Percentiles rank a stretch among this genome's conserved stretches.
Conservation (phyloP, 2,113 vertebrate genomes). For the Gadus macrocephalus region DNA sequence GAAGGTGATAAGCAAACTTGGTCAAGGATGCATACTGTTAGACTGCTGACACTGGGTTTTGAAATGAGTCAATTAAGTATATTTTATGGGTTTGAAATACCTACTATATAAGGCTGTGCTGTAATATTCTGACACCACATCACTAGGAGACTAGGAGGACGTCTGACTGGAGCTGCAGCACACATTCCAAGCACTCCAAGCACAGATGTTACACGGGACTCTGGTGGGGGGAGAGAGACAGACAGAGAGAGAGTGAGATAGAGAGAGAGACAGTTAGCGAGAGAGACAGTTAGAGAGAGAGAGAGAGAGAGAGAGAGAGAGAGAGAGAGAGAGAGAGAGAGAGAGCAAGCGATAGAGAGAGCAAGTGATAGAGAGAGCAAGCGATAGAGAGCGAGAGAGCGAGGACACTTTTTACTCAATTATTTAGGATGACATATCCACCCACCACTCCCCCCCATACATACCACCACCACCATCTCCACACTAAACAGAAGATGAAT, state of each 20-base stretch:
- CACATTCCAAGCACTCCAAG: constrained; percentile 47
- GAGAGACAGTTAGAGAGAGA: not conserved
- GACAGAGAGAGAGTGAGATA: not conserved
- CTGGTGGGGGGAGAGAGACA: too few relatives aligned
- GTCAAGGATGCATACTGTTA: too few relatives aligned
- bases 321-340: not conserved
- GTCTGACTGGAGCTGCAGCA: constrained; percentile 49
- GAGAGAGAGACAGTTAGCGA: too few relatives aligned
- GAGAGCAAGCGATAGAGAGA: constrained; percentile 28
- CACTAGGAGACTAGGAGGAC: constrained; percentile 32
- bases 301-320: constrained; percentile 31
- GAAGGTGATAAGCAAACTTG: too few relatives aligned
- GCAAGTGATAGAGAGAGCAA: too few relatives aligned
- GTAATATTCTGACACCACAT: constrained; percentile 5
- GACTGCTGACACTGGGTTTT: too few relatives aligned
- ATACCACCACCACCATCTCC: constrained; percentile 28
- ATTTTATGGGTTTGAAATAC: too few relatives aligned
- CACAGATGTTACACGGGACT: constrained; percentile 58
- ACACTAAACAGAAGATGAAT: constrained; percentile 63
- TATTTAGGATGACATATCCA: constrained; percentile 74
- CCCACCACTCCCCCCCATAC: constrained; percentile 49
- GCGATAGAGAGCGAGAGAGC: not conserved
- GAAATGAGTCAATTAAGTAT: too few relatives aligned
- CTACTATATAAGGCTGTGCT: too few relatives aligned
- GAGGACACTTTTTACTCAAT: constrained; percentile 76